Percentiles rank a stretch among this genome's conserved stretches.
Conservation (phyloP, 2,888 invertebrate species). For the Sinotaia quadrata region DNA sequence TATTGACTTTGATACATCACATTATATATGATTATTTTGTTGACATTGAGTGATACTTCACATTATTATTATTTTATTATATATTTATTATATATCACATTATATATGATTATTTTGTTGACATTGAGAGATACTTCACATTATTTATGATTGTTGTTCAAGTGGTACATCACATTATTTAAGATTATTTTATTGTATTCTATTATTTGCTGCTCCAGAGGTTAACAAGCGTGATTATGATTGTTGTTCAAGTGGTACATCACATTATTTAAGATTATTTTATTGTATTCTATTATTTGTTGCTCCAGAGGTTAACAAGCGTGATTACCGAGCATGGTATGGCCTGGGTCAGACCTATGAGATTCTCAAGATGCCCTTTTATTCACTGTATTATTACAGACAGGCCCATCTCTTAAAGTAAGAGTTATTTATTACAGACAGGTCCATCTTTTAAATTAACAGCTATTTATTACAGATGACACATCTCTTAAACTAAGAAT, state of each 20-base stretch:
- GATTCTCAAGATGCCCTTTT: constrained; percentile 95
- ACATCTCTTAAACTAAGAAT: too few relatives aligned
- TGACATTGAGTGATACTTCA: too few relatives aligned
- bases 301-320: constrained; percentile 87
- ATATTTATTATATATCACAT: background rate
- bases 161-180: background rate
- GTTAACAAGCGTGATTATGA: background rate
- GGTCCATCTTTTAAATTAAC: too few relatives aligned
- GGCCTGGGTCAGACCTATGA: constrained; percentile 99
- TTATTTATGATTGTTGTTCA: background rate
- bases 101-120: background rate
- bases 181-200: background rate
- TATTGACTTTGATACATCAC: background rate
- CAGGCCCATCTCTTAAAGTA: constrained; percentile 75
- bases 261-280: background rate
- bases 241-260: background rate
- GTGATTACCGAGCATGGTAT: constrained; percentile 98
- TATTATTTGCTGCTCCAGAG: constrained; percentile 28
- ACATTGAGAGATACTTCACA: background rate
- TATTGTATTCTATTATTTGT: constrained; percentile 27
- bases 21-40: background rate
- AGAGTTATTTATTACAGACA: too few relatives aligned
- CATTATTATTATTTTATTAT: too few relatives aligned
- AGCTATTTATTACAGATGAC: too few relatives aligned
- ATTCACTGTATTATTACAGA: constrained; percentile 96